phyloP scores from a whole-genome alignment of 2,113 vertebrate species.

The Heterotilapia buettikoferi region DNA sequence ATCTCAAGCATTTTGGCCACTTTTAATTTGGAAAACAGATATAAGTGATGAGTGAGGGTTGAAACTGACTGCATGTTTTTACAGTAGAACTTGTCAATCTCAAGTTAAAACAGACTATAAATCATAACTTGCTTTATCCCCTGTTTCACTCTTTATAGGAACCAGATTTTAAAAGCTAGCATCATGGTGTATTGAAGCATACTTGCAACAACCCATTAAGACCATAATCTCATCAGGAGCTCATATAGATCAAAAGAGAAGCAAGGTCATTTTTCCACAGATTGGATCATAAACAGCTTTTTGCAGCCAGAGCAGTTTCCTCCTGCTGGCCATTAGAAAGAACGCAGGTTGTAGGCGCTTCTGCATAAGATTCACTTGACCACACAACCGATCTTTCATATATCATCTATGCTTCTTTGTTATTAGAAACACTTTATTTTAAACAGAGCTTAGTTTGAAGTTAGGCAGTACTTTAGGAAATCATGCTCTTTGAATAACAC shows the following conservation, averaged over 20 bases:
- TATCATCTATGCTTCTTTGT: background rate
- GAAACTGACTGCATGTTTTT: background rate
- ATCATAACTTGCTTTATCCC: background rate
- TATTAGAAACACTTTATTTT: background rate
- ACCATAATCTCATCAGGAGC: background rate
- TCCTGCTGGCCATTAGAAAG: background rate
- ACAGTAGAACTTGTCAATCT: background rate
- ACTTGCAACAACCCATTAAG: background rate
- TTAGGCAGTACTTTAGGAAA: background rate
- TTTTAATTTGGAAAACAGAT: background rate
- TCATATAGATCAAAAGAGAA: background rate
- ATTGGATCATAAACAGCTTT: background rate
- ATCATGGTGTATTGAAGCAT: background rate
- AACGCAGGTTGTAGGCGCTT: background rate
- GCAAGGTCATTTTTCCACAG: background rate
- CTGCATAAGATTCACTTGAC: background rate
- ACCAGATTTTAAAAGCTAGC: background rate
- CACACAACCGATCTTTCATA: background rate
- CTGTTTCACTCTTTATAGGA: background rate
- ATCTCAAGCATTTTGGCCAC: background rate
- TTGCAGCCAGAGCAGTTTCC: background rate
- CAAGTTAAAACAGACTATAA: background rate
- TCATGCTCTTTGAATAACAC: fast-evolving
- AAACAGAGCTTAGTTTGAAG: background rate
- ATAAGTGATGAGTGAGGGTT: background rate